Evolutionary conservation across 2,888 invertebrate species (phyloP).

Genomic region (Drosophila birchii): DNA sequence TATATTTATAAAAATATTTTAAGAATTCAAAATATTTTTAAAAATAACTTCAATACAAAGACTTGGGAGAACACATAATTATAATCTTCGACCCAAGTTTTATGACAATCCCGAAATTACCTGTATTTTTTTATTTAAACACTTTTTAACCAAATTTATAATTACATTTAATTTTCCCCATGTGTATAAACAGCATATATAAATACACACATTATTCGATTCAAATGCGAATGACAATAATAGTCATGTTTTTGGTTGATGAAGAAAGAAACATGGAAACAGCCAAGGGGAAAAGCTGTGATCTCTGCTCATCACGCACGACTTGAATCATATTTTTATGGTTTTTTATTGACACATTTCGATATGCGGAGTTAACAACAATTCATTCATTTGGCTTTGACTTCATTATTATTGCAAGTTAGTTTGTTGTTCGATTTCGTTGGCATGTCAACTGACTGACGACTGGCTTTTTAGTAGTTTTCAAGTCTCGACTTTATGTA

Average conservation of each 20-base stretch:
- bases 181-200: neutral
- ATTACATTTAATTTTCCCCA: neutral
- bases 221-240: constrained; percentile 65
- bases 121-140: neutral
- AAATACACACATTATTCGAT: constrained; percentile 19
- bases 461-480: constrained; percentile 52
- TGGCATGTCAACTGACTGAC: constrained; percentile 31
- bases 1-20: too few species aligned
- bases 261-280: constrained; percentile 34
- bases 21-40: neutral
- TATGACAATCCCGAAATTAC: neutral
- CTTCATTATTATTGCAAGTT: constrained; percentile 35
- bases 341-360: constrained; percentile 70
- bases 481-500: constrained; percentile 53
- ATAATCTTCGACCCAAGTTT: neutral
- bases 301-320: constrained; percentile 59
- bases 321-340: constrained; percentile 70
- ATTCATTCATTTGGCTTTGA: constrained; percentile 51
- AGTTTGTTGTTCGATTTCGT: constrained; percentile 34
- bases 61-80: too few species aligned
- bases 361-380: constrained; percentile 62
- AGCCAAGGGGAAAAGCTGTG: constrained; percentile 22
- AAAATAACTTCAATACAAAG: neutral
- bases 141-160: neutral
- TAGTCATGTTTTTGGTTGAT: constrained; percentile 55